Evolutionary conservation across 2,113 vertebrate genomes (phyloP).

Genomic region (Trinectes maculatus): DNA sequence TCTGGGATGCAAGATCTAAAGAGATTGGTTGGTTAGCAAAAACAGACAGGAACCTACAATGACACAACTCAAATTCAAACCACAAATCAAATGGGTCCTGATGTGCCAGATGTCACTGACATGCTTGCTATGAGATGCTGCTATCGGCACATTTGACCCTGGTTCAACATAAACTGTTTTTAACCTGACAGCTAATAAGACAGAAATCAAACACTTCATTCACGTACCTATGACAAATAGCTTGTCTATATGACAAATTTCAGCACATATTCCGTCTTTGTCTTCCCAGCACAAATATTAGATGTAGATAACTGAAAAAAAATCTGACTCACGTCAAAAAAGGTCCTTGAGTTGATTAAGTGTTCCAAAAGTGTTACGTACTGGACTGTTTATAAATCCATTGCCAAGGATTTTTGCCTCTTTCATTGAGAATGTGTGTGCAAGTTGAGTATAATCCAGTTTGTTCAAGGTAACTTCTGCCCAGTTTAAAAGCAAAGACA

Average conservation of each 20-base stretch:
- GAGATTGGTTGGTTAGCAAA: background rate
- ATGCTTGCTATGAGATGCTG: constrained; percentile 10
- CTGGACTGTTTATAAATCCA: constrained; percentile 46
- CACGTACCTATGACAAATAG: constrained; percentile 26
- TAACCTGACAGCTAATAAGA: constrained; percentile 36
- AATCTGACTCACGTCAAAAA: constrained; percentile 68
- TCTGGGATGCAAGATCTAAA: background rate
- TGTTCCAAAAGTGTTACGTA: constrained; percentile 28
- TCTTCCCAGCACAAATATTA: constrained; percentile 49
- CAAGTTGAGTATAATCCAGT: constrained; percentile 4
- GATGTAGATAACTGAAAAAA: constrained; percentile 42
- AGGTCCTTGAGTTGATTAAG: constrained; percentile 59
- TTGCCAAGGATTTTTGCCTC: constrained; percentile 16
- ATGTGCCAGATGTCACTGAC: constrained; percentile 44
- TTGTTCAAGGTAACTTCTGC: constrained; percentile 15
- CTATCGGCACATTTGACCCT: constrained; percentile 32
- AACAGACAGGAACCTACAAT: background rate
- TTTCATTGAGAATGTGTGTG: background rate
- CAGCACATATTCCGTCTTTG: constrained; percentile 5
- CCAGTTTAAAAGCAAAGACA: background rate
- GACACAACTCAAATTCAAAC: background rate
- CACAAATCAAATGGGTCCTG: background rate
- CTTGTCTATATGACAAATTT: constrained; percentile 4
- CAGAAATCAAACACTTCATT: constrained; percentile 28
- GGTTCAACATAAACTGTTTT: constrained; percentile 17